phyloP scores from a whole-genome alignment of 1,140 invertebrate genomes.

The Aethina tumida region DNA sequence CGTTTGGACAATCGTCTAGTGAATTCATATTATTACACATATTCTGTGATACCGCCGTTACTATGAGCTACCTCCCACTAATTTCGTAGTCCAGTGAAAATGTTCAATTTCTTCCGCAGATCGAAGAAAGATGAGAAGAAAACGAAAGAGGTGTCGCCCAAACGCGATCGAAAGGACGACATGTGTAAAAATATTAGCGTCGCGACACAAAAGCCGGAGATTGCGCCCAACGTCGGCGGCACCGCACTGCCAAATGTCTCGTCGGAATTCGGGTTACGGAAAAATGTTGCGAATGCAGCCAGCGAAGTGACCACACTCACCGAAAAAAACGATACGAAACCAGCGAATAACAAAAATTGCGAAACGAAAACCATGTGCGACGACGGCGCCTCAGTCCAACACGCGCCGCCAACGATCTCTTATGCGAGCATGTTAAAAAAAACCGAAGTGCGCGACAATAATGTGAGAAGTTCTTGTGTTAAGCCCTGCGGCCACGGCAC shows the following conservation, averaged over 20 bases:
- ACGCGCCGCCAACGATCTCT: conserved; percentile 1
- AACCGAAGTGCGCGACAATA: conserved; percentile 12
- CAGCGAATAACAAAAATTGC: conserved; percentile 13
- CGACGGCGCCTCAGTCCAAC: conserved; percentile 10
- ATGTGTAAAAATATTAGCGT: conserved; percentile 28
- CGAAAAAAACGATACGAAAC: conserved; percentile 20
- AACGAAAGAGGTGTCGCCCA: conserved; percentile 3
- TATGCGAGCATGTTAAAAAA: conserved; percentile 11
- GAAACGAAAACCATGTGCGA: no score
- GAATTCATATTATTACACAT: no score
- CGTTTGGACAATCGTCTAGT: no score
- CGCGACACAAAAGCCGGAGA: conserved; percentile 21
- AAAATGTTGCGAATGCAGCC: conserved; percentile 20
- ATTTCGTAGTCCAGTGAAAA: conserved; percentile 13
- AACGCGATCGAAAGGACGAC: conserved; percentile 12
- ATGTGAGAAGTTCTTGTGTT: conserved; percentile 13
- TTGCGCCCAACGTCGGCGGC: conserved; percentile 17
- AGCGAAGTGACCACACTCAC: conserved; percentile 19
- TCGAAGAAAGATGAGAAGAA: conserved; percentile 26
- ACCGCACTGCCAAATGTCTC: conserved; percentile 19
- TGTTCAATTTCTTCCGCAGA: conserved; percentile 32
- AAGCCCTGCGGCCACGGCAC: conserved; percentile 35
- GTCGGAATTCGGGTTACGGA: conserved; percentile 9
- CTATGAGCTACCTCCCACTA: background rate
- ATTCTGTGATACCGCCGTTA: background rate